phyloP scores from a whole-genome alignment of 2,113 vertebrate genomes.

The Connochaetes taurinus region DNA sequence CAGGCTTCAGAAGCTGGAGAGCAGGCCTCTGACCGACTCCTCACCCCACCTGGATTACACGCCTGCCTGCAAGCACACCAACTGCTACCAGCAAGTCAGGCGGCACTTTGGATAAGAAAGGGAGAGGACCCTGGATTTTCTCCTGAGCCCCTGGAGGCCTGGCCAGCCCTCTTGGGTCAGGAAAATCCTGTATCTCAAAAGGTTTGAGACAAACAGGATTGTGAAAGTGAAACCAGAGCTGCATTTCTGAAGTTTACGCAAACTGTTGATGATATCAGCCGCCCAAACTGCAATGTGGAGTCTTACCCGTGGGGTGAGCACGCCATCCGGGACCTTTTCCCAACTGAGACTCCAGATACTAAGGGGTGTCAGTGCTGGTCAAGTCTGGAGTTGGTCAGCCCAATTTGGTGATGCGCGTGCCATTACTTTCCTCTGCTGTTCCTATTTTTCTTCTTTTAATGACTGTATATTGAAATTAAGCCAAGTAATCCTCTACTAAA shows the following conservation, averaged over 20 bases:
- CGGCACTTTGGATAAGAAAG: neutral
- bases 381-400: neutral
- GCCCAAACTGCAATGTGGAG: neutral
- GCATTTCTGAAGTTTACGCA: neutral
- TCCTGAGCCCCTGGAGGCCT: neutral
- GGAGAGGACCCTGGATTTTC: neutral
- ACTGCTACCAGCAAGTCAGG: neutral
- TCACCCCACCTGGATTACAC: neutral
- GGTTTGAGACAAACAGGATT: neutral
- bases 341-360: neutral
- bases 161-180: neutral
- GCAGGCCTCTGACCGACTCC: neutral
- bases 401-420: accelerated
- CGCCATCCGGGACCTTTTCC: neutral
- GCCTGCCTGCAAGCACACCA: neutral
- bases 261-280: accelerated
- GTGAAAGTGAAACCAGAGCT: neutral
- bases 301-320: neutral
- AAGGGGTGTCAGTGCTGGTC: neutral
- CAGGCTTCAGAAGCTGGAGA: neutral
- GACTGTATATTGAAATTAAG: neutral
- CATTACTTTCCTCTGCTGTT: neutral
- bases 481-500: neutral
- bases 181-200: neutral
- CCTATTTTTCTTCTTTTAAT: neutral